phyloP scores from a whole-genome alignment of 2,888 invertebrate genomes.

The Eumerus sabulonum region DNA sequence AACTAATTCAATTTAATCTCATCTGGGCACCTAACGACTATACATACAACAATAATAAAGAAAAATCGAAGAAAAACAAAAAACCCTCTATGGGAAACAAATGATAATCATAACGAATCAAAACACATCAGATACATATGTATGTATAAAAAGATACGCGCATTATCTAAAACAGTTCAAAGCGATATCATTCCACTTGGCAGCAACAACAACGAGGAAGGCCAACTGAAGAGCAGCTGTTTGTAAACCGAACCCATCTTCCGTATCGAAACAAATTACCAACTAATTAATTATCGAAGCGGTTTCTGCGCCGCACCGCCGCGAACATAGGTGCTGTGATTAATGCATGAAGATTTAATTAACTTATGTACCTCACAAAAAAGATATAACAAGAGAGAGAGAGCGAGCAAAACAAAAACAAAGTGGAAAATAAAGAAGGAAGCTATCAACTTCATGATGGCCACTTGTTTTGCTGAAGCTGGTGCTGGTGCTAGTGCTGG shows the following conservation, averaged over 20 bases:
- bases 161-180: conserved; percentile 20
- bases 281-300: conserved; percentile 75
- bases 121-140: conserved; percentile 25
- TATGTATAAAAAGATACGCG: background rate
- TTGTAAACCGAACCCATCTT: conserved; percentile 28
- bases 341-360: conserved; percentile 76
- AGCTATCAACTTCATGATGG: background rate
- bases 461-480: conserved; percentile 2
- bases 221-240: too few relatives aligned
- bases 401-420: too few relatives aligned
- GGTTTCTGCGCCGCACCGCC: too few relatives aligned
- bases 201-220: too few relatives aligned
- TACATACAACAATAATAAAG: too few relatives aligned
- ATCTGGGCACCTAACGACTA: too few relatives aligned
- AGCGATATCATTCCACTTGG: conserved; percentile 28
- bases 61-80: too few relatives aligned
- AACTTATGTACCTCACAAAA: conserved; percentile 72
- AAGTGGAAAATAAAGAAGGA: background rate
- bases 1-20: too few relatives aligned
- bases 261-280: conserved; percentile 77
- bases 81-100: conserved; percentile 9
- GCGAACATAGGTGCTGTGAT: conserved; percentile 73
- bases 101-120: conserved; percentile 36
- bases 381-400: background rate
- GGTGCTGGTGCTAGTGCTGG: background rate